phyloP scores from a whole-genome alignment of 2,797 vertebrate species.

The Triplophysa yarkandensis region DNA sequence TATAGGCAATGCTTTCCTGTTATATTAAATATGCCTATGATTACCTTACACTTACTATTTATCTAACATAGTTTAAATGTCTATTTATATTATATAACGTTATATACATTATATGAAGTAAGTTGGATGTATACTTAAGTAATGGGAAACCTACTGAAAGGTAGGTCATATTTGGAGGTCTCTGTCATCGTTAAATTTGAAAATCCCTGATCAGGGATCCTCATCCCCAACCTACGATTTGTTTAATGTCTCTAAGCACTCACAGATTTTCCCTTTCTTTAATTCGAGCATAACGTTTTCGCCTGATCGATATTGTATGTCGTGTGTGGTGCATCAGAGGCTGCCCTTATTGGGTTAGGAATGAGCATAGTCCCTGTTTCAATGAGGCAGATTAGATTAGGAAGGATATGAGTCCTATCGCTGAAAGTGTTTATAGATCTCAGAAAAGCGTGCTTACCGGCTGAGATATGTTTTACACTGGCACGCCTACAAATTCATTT shows the following conservation, averaged over 20 bases:
- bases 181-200: too few species aligned
- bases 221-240: neutral
- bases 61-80: too few species aligned
- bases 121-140: too few species aligned
- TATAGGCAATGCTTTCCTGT: too few species aligned
- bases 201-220: too few species aligned
- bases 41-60: too few species aligned
- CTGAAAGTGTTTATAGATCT: slow-evolving; percentile 63
- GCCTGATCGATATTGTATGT: slow-evolving; percentile 52
- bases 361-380: slow-evolving; percentile 66
- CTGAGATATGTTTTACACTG: slow-evolving; percentile 37
- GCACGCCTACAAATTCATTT: slow-evolving; percentile 54
- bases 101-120: too few species aligned
- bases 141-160: too few species aligned
- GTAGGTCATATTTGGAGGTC: too few species aligned
- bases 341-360: slow-evolving; percentile 68
- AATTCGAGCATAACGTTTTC: slow-evolving; percentile 48
- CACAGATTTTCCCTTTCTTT: slow-evolving; percentile 48
- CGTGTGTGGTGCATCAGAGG: slow-evolving; percentile 54
- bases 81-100: too few species aligned
- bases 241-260: slow-evolving; percentile 53
- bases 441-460: slow-evolving; percentile 46
- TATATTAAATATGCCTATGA: too few species aligned
- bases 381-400: slow-evolving; percentile 65
- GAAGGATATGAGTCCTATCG: slow-evolving; percentile 72